Conservation (phyloP, 2,888 invertebrate species). For the Phania funesta region DNA sequence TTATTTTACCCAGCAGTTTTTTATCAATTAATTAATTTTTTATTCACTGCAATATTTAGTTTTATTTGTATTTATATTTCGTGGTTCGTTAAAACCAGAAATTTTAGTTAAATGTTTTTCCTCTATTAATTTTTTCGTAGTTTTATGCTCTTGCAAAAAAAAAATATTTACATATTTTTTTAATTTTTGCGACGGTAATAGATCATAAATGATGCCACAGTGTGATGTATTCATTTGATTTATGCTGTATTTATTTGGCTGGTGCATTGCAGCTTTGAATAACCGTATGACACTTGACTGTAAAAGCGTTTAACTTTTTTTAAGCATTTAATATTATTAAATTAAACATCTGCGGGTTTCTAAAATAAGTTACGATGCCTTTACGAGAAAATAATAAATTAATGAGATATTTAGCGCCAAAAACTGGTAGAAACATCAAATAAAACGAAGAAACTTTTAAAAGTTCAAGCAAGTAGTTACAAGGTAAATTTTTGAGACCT, state of each 20-base stretch:
- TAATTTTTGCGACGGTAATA: conserved; percentile 13
- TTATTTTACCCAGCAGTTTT: no score
- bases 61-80: no score
- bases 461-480: neutral
- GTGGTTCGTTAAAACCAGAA: no score
- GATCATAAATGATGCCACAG: conserved; percentile 30
- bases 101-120: no score
- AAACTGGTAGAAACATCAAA: neutral
- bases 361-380: conserved; percentile 22
- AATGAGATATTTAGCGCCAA: conserved; percentile 38
- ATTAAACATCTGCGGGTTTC: conserved; percentile 51
- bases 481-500: no score
- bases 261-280: conserved; percentile 19
- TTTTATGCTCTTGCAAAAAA: no score
- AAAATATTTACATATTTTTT: neutral
- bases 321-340: conserved; percentile 55
- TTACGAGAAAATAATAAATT: conserved; percentile 30
- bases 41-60: no score
- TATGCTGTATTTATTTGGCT: conserved; percentile 42
- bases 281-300: conserved; percentile 63
- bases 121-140: conserved; percentile 23
- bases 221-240: conserved; percentile 46
- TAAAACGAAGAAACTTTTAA: neutral
- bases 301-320: conserved; percentile 65
- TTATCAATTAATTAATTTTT: no score